These are phyloP conservation scores for Naso thynnoides DNA, from an alignment of 2,797 vertebrate species.

Conservation along the genomic window DNA sequence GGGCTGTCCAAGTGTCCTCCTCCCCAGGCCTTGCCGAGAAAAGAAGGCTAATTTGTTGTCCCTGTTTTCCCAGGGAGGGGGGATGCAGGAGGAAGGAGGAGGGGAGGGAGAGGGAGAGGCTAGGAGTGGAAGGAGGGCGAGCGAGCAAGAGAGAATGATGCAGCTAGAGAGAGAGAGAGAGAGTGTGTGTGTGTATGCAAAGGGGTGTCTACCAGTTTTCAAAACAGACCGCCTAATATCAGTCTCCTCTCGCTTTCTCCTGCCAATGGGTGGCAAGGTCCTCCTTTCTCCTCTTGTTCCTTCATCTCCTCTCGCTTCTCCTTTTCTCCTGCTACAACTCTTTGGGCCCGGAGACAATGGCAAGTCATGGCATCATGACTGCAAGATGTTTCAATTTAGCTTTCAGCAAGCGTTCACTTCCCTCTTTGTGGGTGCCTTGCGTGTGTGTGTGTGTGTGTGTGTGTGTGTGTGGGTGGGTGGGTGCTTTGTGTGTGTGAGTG, in stretches of 20 bases:
- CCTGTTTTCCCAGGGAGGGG: slow-evolving; percentile 91
- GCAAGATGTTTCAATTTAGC: slow-evolving; percentile 83
- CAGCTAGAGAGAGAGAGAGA: slow-evolving; percentile 22
- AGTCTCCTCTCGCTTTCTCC: slow-evolving; percentile 73
- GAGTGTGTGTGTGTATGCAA: slow-evolving; percentile 50
- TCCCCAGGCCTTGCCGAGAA: slow-evolving; percentile 84
- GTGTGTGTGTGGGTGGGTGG: slow-evolving; percentile 49
- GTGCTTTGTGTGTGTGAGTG: slow-evolving; percentile 31
- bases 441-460: slow-evolving; percentile 32
- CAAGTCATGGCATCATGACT: slow-evolving; percentile 78
- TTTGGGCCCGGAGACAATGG: slow-evolving; percentile 70
- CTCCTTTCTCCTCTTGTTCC: slow-evolving; percentile 61
- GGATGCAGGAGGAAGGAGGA: slow-evolving; percentile 70
- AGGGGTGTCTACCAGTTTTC: slow-evolving; percentile 78
- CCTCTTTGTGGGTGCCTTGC: slow-evolving; percentile 56
- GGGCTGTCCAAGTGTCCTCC: slow-evolving; percentile 90
- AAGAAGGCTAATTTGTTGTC: slow-evolving; percentile 93
- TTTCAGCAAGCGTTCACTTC: slow-evolving; percentile 60
- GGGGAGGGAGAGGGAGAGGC: slow-evolving; percentile 11
- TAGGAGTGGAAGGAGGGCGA: slow-evolving; percentile 40
- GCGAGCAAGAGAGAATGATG: slow-evolving; percentile 50
- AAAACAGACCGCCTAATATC: slow-evolving; percentile 85
- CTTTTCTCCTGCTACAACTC: slow-evolving; percentile 67
- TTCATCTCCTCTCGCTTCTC: slow-evolving; percentile 65
- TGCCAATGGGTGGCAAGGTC: slow-evolving; percentile 76